Evolutionary conservation across 1,140 invertebrate species (phyloP).

Genomic region (honey bee (Apis mellifera)): Amel_HAv3.1 CM009937.2:11344001-11344500

Average conservation of each 20-base stretch:
- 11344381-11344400: constrained; percentile 29
- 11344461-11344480: background rate
- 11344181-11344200: constrained; percentile 56
- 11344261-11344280: constrained; percentile 34
- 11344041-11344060: constrained; percentile 11
- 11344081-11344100: constrained; percentile 29
- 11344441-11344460: background rate
- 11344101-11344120: constrained; percentile 27
- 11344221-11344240: constrained; percentile 52
- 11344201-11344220: constrained; percentile 45
- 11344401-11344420: background rate
- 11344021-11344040: constrained; percentile 44
- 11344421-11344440: constrained; percentile 14
- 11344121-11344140: constrained; percentile 61
- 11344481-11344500: background rate
- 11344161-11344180: constrained; percentile 60
- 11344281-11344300: background rate
- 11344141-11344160: constrained; percentile 63
- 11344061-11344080: constrained; percentile 44
- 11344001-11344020: constrained; percentile 23
- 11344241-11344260: constrained; percentile 43
- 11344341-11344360: constrained; percentile 44
- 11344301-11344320: background rate
- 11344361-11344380: constrained; percentile 36
- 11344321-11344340: background rate